A percentile compares a stretch with the other conserved stretches of the same genome.
Conservation (phyloP, 1,140 invertebrate species). For the Zaprionus taronus region DNA sequence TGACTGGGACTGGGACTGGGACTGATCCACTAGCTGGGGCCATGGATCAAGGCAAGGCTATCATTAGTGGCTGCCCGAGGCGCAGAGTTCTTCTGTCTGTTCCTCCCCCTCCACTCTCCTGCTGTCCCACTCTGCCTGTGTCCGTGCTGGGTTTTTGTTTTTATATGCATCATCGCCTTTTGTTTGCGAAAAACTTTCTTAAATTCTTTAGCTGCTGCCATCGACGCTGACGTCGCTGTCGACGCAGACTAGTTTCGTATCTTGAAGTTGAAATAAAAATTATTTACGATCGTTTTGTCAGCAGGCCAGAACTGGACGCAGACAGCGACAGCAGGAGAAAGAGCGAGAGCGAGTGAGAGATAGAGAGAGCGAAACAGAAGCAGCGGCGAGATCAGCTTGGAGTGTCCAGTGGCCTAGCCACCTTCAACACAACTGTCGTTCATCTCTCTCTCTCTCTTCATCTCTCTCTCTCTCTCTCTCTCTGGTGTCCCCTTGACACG, state of each 20-base stretch:
- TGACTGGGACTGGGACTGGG: background rate
- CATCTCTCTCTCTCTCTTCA: conserved; percentile 42
- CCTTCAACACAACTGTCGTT: conserved; percentile 51
- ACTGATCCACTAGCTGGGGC: conserved; percentile 41
- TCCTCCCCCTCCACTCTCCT: background rate
- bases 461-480: conserved; percentile 56
- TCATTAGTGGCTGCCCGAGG: conserved; percentile 67
- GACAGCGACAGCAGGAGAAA: conserved; percentile 8
- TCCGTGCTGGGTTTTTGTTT: conserved; percentile 37
- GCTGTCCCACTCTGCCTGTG: conserved; percentile 3
- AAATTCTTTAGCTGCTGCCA: conserved; percentile 63
- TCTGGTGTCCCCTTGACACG: conserved; percentile 20
- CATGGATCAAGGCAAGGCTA: conserved; percentile 63
- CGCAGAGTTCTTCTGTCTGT: conserved; percentile 28
- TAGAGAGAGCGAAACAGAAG: conserved; percentile 4
- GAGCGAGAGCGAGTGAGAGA: background rate
- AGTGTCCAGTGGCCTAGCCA: conserved; percentile 55
- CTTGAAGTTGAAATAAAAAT: conserved; percentile 81
- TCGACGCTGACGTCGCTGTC: conserved; percentile 47
- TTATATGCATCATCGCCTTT: conserved; percentile 70
- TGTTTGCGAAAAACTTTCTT: conserved; percentile 81
- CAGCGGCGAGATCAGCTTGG: background rate
- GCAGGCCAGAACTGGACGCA: conserved; percentile 67
- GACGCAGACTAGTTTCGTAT: conserved; percentile 74
- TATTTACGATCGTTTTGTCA: conserved; percentile 83